These are phyloP conservation scores for Cygnus olor DNA, from an alignment of 2,797 vertebrate species.

Conservation along the genomic window DNA sequence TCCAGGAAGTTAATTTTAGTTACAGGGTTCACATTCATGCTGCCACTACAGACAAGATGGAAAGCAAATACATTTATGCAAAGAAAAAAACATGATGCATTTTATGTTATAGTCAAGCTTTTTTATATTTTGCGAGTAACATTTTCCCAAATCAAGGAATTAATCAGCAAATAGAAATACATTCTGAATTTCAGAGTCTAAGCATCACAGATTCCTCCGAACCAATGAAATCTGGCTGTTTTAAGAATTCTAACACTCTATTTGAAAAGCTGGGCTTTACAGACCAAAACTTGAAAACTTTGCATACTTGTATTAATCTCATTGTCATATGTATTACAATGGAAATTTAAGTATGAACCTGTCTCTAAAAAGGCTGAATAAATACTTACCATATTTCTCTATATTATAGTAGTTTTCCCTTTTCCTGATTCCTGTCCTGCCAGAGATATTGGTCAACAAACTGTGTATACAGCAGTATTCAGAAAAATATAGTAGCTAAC, in stretches of 20 bases:
- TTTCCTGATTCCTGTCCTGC: neutral
- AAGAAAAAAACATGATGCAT: neutral
- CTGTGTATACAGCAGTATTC: neutral
- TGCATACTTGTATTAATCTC: neutral
- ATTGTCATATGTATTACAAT: neutral
- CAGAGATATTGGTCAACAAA: neutral
- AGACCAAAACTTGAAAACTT: neutral
- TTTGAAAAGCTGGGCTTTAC: neutral
- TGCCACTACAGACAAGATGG: neutral
- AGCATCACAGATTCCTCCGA: neutral
- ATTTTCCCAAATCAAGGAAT: neutral
- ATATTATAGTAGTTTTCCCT: slow-evolving; percentile 15
- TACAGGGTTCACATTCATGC: neutral
- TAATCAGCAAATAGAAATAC: neutral
- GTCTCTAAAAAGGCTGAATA: neutral
- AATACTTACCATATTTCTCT: slow-evolving; percentile 2
- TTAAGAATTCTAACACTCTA: neutral
- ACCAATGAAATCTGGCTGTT: neutral
- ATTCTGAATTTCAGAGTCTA: neutral
- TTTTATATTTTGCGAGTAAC: neutral
- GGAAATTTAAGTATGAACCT: neutral
- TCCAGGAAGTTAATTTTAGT: neutral
- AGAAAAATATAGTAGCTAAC: slow-evolving; percentile 17
- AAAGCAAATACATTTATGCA: neutral
- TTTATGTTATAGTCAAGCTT: neutral